phyloP scores from a whole-genome alignment of 2,888 invertebrate genomes.

The Argynnis bischoffii region DNA sequence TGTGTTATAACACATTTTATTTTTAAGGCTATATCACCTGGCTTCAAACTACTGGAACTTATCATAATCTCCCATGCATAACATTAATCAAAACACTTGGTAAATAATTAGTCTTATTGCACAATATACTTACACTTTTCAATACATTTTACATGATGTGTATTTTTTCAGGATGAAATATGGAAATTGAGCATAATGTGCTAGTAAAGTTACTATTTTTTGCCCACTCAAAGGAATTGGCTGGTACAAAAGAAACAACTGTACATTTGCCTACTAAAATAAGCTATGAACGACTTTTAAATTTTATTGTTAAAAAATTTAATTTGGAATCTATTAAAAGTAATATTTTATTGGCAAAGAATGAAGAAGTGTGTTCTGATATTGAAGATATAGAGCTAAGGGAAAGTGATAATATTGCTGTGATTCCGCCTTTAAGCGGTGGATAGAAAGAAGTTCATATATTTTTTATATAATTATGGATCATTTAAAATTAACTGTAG shows the following conservation, averaged over 20 bases:
- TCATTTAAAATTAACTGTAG: conserved; percentile 85
- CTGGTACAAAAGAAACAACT: conserved; percentile 83
- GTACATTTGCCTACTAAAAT: conserved; percentile 78
- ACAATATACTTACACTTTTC: not conserved
- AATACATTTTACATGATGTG: not conserved
- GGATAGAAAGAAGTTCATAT: conserved; percentile 82
- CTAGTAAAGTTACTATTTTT: conserved; percentile 91
- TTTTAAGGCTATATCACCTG: no score
- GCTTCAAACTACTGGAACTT: no score
- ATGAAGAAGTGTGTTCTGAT: conserved; percentile 88
- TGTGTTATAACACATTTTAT: conserved; percentile 10
- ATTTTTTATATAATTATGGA: conserved; percentile 80
- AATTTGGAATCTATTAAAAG: conserved; percentile 86
- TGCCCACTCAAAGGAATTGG: conserved; percentile 93
- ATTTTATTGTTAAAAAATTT: conserved; percentile 83
- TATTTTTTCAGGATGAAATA: conserved; percentile 60
- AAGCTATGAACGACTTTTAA: conserved; percentile 82
- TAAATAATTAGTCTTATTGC: no score
- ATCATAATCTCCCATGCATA: no score
- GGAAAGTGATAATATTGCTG: conserved; percentile 91
- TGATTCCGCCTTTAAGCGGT: conserved; percentile 97
- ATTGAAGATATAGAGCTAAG: conserved; percentile 80
- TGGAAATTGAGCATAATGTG: conserved; percentile 74
- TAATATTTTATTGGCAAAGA: conserved; percentile 90
- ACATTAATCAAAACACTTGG: no score